Percentiles rank a stretch among this genome's conserved stretches.
These are phyloP conservation scores for Enteromius treurensis DNA, from an alignment of 2,797 vertebrate genomes.

Conservation along the genomic window DNA sequence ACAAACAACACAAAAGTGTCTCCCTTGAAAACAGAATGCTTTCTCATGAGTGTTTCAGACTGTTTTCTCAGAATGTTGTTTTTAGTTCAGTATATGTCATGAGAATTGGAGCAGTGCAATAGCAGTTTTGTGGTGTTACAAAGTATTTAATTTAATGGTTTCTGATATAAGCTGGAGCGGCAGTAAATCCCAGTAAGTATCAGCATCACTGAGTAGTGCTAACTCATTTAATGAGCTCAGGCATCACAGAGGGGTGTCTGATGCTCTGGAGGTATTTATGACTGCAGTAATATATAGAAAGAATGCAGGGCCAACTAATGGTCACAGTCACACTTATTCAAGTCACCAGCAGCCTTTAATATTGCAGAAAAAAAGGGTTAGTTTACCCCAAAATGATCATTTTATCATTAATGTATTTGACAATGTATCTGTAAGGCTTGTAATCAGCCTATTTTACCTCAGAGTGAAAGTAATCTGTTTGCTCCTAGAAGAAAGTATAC, in stretches of 20 bases:
- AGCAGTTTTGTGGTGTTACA: neutral
- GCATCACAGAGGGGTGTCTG: constrained; percentile 20
- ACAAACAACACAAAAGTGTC: constrained; percentile 36
- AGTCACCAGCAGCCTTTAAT: neutral
- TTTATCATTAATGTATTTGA: no score
- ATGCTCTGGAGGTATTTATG: constrained; percentile 60
- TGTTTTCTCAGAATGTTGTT: constrained; percentile 8
- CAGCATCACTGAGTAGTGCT: constrained; percentile 41
- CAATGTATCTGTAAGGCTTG: no score
- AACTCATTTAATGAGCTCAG: constrained; percentile 37
- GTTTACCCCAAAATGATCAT: no score
- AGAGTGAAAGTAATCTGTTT: no score
- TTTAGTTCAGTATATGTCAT: constrained; percentile 13
- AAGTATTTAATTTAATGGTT: constrained; percentile 7
- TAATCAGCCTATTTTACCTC: no score
- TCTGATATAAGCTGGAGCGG: constrained; percentile 5
- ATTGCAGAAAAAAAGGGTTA: no score
- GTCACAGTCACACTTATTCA: constrained; percentile 28
- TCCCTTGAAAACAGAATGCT: constrained; percentile 17
- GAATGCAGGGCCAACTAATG: constrained; percentile 50
- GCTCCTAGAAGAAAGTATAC: no score
- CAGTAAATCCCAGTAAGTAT: constrained; percentile 37
- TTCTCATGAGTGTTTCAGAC: constrained; percentile 23
- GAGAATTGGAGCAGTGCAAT: constrained; percentile 10
- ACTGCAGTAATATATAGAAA: constrained; percentile 52